Conservation (phyloP, 2,797 vertebrate genomes). For the Tokudaia muenninki region DNA sequence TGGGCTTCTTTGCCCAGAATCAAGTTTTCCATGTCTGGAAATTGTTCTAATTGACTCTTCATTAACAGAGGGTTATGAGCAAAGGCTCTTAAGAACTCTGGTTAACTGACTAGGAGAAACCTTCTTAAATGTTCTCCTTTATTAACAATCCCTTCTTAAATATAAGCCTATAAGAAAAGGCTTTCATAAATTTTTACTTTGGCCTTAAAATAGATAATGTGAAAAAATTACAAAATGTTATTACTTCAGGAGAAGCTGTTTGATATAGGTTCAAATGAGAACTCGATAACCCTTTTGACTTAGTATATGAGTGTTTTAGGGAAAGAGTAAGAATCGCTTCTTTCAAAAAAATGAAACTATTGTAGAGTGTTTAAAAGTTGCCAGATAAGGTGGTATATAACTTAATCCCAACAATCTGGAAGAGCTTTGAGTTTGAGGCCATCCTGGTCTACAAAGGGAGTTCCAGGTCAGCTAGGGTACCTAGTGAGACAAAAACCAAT, state of each 20-base stretch:
- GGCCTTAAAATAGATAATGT: background rate
- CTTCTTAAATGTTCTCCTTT: background rate
- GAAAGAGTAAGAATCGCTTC: background rate
- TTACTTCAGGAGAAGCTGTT: conserved; percentile 7
- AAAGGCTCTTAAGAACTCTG: background rate
- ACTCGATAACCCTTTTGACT: background rate
- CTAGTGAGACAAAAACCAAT: background rate
- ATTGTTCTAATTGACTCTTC: background rate
- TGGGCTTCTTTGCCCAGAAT: background rate
- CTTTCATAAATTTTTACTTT: conserved; percentile 30
- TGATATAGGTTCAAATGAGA: background rate
- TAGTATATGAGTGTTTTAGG: background rate
- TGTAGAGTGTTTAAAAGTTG: background rate
- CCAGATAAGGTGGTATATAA: background rate
- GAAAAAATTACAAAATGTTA: conserved; percentile 10
- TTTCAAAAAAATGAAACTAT: conserved; percentile 20
- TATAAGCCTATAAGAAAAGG: background rate
- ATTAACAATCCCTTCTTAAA: background rate
- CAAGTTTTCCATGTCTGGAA: background rate
- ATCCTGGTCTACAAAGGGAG: background rate
- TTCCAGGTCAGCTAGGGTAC: background rate
- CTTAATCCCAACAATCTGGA: background rate
- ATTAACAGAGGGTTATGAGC: background rate
- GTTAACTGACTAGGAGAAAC: background rate
- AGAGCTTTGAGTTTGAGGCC: background rate